Conservation (phyloP, 2,113 vertebrate species). For the Atherinomorus stipes region DNA sequence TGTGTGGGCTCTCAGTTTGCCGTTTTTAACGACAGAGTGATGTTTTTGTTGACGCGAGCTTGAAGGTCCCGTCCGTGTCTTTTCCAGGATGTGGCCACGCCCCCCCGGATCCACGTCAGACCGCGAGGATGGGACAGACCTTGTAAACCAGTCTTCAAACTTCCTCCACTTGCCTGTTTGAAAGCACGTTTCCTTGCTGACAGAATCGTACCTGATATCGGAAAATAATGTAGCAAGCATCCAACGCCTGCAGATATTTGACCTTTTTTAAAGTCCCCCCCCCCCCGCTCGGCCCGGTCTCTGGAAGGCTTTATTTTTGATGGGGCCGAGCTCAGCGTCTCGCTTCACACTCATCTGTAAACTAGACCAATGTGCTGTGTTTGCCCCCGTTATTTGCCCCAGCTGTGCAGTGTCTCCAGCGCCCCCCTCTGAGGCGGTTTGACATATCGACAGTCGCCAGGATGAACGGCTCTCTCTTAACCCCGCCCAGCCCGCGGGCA, state of each 20-base stretch:
- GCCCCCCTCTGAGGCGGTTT: constrained; percentile 36
- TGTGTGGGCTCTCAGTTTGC: too few relatives aligned
- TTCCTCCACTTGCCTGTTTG: background rate
- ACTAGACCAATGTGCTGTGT: constrained; percentile 48
- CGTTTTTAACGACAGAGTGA: too few relatives aligned
- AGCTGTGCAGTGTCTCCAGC: constrained; percentile 39
- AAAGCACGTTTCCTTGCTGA: background rate
- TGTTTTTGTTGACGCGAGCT: too few relatives aligned
- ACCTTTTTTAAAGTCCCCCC: too few relatives aligned
- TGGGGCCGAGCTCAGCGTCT: constrained; percentile 18
- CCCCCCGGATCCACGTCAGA: constrained; percentile 20
- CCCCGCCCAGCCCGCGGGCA: constrained; percentile 81
- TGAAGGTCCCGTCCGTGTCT: background rate
- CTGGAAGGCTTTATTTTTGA: constrained; percentile 1
- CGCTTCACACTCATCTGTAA: constrained; percentile 41
- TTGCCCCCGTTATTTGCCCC: constrained; percentile 12
- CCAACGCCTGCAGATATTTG: background rate
- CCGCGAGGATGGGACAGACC: constrained; percentile 30
- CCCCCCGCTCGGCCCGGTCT: too few relatives aligned
- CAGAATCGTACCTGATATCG: background rate
- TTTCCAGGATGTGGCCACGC: constrained; percentile 49
- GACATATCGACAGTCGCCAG: constrained; percentile 40
- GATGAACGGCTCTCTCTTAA: constrained; percentile 84
- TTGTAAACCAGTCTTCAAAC: background rate
- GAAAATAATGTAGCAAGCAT: constrained; percentile 59